Evolutionary conservation across 2,113 vertebrate species (phyloP), one percentile per base, ranked within the genome.

Genomic region (Myiozetetes cayanensis): DNA sequence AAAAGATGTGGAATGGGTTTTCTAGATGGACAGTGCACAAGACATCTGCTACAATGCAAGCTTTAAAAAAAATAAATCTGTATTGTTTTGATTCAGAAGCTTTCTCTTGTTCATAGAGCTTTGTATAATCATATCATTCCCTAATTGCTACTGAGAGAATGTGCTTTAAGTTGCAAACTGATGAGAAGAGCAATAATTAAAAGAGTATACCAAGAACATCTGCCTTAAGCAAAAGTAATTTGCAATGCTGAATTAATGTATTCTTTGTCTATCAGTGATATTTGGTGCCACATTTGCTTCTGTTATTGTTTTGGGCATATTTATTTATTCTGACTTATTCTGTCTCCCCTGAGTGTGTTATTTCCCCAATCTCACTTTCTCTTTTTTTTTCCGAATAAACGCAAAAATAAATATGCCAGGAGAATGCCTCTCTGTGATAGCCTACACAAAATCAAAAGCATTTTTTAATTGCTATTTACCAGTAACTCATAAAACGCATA

Each of bases 141-240:
- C 43, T 95, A 95, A 95, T 93, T 96, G 55, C 77, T 81, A 81
- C 78, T 94, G 95, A 95, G 87, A 90, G n/a, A 92, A 86, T 84
- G 87, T 88, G 72, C 91, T 96, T 93, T 96, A 83, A 96, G 84
- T 94, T 96, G 91, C 87, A 97, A 95, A 93, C 72, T 94, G 94
- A 96, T 93, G 94, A 96, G 84, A 91, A 91, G 65, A 97, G 66
- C 88, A 93, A 89, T 97, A 97, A 97, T 97, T 97, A 97, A 89
- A 91, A 96, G 94, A 37, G 67, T 94, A 96, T 91, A 95, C 62
- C 82, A 96, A 97, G 53, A 93, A 96, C 46, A 93, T 85, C 83
- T 94, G 96, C 96, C 96, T 95, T 93, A 94, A 97, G 96, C 94
- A 89, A 96, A 95, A 95, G 87, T 89, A 95, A 96, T 97, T 97